Conservation (phyloP, 2,797 vertebrate genomes). For the Cheirogaleus major region DNA sequence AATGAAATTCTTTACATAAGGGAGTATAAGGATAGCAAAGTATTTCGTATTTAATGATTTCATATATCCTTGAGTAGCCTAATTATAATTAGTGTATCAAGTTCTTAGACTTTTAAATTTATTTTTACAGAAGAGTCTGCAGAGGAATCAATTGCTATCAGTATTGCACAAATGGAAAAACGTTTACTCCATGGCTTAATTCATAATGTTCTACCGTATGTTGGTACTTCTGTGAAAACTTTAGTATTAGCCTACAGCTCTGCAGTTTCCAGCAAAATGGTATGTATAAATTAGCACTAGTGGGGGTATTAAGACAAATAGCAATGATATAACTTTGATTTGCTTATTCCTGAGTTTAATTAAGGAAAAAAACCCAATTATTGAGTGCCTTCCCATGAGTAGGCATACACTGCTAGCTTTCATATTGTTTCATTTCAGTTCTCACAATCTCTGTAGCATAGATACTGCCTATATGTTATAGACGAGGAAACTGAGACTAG, state of each 20-base stretch:
- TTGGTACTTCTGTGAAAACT: conserved; percentile 94
- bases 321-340: not conserved
- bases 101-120: conserved; percentile 64
- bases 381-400: not conserved
- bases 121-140: conserved; percentile 90
- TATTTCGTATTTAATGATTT: conserved; percentile 50
- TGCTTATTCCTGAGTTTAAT: conserved; percentile 39
- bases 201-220: conserved; percentile 93
- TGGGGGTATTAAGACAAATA: conserved; percentile 39
- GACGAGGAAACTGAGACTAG: not conserved
- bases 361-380: not conserved
- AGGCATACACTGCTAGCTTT: not conserved
- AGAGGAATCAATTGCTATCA: conserved; percentile 90
- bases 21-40: not conserved
- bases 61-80: conserved; percentile 30
- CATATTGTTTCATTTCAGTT: not conserved
- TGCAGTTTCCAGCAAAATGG: conserved; percentile 97
- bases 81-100: conserved; percentile 28
- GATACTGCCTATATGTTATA: not conserved
- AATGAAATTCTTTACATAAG: conserved; percentile 4
- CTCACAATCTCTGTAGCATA: not conserved
- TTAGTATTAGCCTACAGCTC: conserved; percentile 96
- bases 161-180: conserved; percentile 93
- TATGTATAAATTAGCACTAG: conserved; percentile 78
- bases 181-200: conserved; percentile 94